Base-by-base conservation (phyloP, 2,797 vertebrate species). In the Scolopax rusticola region DNA sequence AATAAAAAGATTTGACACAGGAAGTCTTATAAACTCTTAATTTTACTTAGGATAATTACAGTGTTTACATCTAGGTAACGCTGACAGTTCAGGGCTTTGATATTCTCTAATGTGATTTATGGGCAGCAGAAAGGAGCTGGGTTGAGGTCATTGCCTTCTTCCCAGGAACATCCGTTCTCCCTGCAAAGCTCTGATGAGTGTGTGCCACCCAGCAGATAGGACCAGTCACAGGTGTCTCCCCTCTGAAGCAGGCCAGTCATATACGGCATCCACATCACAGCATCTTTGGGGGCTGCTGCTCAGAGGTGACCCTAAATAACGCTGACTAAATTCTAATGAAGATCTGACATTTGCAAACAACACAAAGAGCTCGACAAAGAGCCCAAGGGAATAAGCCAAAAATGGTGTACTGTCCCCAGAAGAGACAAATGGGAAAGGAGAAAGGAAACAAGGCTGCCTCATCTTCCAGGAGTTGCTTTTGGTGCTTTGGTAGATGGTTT, bases 11-110 rank as follows among this genome's bases (percentile, higher is more conserved):
- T 83, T 80, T 86, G 38, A 67, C 47, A 74, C 77, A 93, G 93
- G 90, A 95, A 96, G 90, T 89, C 81, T 53, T 89, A 94, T 77
- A 89, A 96, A 94, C 84, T 93, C 80, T 74, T 96, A 76, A 93
- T 96, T 96, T 97, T 82, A 89, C 84, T 92, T 82, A 84, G 59
- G n/a, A 56, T 93, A 96, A 96, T 96, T 82, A 84, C 2, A 11
- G 83, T 89, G 93, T 89, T 95, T 95, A 89, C 90, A 89, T 93
- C 51, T 87, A 93, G 84, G 86, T 89, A 96, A 81, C 0, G 0
- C 67, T 93, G 93, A 63, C 80, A 92, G 59, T 84, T 92, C 63
- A 84, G 60, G 33, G 74, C 88, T 96, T 97, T 95, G 92, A 95
- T 95, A 82, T 33, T 40, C 67, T 27, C 77, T 90, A 82, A 84